phyloP scores from a whole-genome alignment of 2,888 invertebrate genomes.

The Stenotaenia linearis region DNA sequence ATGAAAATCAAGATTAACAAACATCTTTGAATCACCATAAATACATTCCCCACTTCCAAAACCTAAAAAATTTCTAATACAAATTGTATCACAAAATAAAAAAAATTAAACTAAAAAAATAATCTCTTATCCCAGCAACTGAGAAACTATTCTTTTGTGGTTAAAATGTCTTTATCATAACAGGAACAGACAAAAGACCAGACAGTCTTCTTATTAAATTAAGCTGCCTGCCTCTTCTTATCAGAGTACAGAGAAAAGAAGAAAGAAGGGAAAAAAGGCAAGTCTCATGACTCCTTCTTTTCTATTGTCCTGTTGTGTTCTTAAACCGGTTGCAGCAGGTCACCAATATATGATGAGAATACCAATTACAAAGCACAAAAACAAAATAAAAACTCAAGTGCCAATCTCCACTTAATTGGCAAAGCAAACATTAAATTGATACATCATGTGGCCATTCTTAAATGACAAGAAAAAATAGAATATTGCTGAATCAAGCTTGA shows the following conservation, averaged over 20 bases:
- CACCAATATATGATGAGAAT: conserved; percentile 10
- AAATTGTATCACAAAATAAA: background rate
- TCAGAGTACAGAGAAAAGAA: background rate
- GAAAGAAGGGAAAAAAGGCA: background rate
- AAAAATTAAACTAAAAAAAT: background rate
- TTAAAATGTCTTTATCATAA: conserved; percentile 21
- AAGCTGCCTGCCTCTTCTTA: conserved; percentile 14
- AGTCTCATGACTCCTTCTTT: background rate
- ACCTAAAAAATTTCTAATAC: no score
- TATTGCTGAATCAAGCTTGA: background rate
- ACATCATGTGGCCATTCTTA: background rate
- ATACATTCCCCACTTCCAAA: no score
- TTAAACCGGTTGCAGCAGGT: background rate
- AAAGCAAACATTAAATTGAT: background rate
- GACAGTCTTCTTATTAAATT: conserved; percentile 23
- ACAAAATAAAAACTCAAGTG: background rate
- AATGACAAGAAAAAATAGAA: background rate
- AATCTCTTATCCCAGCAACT: background rate
- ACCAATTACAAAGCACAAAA: background rate
- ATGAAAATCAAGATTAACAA: no score
- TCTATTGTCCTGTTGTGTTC: conserved; percentile 23
- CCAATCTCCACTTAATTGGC: background rate
- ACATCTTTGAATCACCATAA: no score
- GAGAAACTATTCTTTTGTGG: conserved; percentile 22
- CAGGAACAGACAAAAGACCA: conserved; percentile 14